Base-by-base conservation (phyloP, 1,140 invertebrate genomes). In the Yoshiicerus persimilis region DNA sequence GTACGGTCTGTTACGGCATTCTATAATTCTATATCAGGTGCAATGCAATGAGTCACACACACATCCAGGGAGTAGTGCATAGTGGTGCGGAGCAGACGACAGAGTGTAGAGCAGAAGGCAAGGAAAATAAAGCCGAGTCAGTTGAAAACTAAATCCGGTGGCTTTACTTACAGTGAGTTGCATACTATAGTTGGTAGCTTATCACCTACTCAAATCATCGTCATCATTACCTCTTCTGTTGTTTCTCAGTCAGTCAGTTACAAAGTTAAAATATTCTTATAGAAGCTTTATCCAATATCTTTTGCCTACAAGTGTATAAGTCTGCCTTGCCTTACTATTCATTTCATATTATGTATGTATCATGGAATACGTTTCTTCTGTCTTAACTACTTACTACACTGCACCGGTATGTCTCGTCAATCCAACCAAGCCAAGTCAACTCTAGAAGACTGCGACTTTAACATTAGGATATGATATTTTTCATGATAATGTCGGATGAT, bases 141-240 rank as follows among this genome's bases (percentile, higher is more conserved):
- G 47, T 56, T 56, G 47, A 56, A 56, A 56, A 56, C 20, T 56
- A 56, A 56, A 56, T 56, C 47, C 47, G 47, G 47, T 56, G 47
- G 47, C 47, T 56, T 56, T 56, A 16, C 20, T 56, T 56, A 56
- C n/a, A 56, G 70, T 39, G 25, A 36, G 32, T 75, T 87, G 66
- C 20, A 75, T 87, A 39, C 5, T 83, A 84, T 80, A 62, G 25
- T 38, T 64, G 56, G 30, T 88, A 84, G 87, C 87, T 84, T 88
- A 88, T 88, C 87, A 62, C 34, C 47, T 62, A 23, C 36, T 88
- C 87, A 88, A 80, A 88, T 88, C 87, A 88, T 41, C 83, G 56
- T 88, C 87, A 88, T 88, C 87, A 75, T 85, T 62, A 84, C 75
- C 32, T 84, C 86, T 56, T 83, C 75, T 62, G 84, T 86, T 62